A percentile compares a stretch with the other conserved stretches of the same genome.
phyloP scores from a whole-genome alignment of 1,140 invertebrate genomes.

The Drosophila pectinifera region DNA sequence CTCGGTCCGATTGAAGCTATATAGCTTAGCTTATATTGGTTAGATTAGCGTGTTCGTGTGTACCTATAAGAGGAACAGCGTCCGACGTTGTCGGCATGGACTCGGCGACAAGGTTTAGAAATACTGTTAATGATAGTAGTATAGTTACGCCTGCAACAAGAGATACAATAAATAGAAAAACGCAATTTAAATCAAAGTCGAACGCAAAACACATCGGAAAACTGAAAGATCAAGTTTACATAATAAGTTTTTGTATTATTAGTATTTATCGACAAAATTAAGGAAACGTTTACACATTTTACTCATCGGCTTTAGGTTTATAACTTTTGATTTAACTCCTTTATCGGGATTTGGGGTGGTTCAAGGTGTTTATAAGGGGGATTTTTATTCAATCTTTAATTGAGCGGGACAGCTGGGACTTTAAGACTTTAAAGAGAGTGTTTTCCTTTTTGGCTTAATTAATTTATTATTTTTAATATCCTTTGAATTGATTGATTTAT shows the following conservation, averaged over 20 bases:
- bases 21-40: constrained; percentile 43
- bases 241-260: constrained; percentile 53
- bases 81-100: constrained; percentile 96
- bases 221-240: constrained; percentile 64
- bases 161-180: constrained; percentile 80
- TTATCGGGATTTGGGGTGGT: constrained; percentile 20
- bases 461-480: background rate
- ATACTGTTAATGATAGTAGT: constrained; percentile 99
- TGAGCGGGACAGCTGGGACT: constrained; percentile 36
- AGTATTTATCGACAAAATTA: constrained; percentile 46
- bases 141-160: constrained; percentile 96
- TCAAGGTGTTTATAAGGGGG: constrained; percentile 40
- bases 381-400: constrained; percentile 18
- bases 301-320: constrained; percentile 35
- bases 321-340: constrained; percentile 11
- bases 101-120: constrained; percentile 97
- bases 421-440: constrained; percentile 23
- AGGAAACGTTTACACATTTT: constrained; percentile 50
- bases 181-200: constrained; percentile 68
- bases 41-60: constrained; percentile 76
- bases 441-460: constrained; percentile 6
- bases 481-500: background rate
- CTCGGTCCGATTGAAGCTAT: constrained; percentile 16
- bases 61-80: constrained; percentile 91
- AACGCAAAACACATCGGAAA: constrained; percentile 68